phyloP scores from a whole-genome alignment of 2,888 invertebrate genomes.

The Hydrotaea diabolus region DNA sequence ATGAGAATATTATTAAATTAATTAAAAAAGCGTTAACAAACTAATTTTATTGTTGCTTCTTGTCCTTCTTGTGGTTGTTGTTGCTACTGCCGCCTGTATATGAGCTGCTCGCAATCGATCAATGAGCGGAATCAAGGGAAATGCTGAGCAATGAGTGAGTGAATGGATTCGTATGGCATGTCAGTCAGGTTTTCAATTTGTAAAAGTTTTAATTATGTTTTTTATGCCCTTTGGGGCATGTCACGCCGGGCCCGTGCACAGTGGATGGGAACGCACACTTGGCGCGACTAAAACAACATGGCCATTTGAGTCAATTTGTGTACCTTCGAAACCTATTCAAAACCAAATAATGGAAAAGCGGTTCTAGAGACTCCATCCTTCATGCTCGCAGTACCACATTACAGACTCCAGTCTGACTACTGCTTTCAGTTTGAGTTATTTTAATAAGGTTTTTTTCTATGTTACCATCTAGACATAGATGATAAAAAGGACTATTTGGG shows the following conservation, averaged over 20 bases:
- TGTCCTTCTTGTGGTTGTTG: background rate
- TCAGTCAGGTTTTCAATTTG: constrained; percentile 22
- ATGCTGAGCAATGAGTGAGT: background rate
- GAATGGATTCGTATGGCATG: constrained; percentile 29
- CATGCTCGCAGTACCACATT: no score
- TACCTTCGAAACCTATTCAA: no score
- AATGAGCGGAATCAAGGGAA: background rate
- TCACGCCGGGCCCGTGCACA: background rate
- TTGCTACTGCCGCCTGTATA: background rate
- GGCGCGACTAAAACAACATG: no score
- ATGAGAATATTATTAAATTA: constrained; percentile 24
- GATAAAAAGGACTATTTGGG: no score
- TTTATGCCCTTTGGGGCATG: constrained; percentile 34
- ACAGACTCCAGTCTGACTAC: no score
- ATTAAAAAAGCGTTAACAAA: constrained; percentile 28
- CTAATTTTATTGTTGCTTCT: constrained; percentile 29
- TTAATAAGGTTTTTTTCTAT: no score
- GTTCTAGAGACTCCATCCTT: no score
- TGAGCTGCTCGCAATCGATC: constrained; percentile 10
- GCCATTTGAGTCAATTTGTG: no score
- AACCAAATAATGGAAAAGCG: no score
- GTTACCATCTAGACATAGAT: no score
- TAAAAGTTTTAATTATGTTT: constrained; percentile 33
- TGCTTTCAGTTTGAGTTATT: no score
- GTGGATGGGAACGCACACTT: no score